Conservation (phyloP, 2,888 invertebrate genomes). For the Metacarcinus magister region DNA sequence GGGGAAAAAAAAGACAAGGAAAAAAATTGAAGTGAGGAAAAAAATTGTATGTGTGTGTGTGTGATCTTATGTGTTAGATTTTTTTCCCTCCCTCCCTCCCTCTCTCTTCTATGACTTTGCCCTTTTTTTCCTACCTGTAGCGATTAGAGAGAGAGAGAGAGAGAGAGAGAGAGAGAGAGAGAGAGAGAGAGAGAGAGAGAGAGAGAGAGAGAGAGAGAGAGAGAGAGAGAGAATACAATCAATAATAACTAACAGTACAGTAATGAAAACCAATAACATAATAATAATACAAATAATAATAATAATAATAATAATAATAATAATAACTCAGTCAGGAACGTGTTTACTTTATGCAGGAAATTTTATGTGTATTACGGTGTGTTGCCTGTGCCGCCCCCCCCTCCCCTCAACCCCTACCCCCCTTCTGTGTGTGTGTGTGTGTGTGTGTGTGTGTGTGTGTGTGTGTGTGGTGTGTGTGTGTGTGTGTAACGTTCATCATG, state of each 20-base stretch:
- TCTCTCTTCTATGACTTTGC: too few species aligned
- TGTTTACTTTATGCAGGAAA: not conserved
- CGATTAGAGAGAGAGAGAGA: not conserved
- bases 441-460: not conserved
- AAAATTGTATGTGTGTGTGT: not conserved
- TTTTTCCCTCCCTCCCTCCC: not conserved
- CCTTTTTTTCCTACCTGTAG: too few species aligned
- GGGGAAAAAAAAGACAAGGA: not conserved
- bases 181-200: constrained; percentile 21
- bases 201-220: not conserved
- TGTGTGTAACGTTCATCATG: constrained; percentile 4
- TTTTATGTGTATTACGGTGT: not conserved
- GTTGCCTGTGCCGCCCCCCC: too few species aligned
- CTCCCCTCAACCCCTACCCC: too few species aligned
- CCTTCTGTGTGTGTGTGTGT: too few species aligned
- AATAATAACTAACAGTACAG: not conserved
- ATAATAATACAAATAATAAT: not conserved
- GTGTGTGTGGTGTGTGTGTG: not conserved
- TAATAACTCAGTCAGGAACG: not conserved
- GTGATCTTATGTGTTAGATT: not conserved
- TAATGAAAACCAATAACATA: not conserved
- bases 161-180: constrained; percentile 11
- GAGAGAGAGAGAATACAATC: not conserved
- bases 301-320: not conserved
- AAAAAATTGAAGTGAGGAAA: not conserved